Evolutionary conservation across 2,797 vertebrate species (phyloP).

Genomic region (Gadopsis marmoratus): DNA sequence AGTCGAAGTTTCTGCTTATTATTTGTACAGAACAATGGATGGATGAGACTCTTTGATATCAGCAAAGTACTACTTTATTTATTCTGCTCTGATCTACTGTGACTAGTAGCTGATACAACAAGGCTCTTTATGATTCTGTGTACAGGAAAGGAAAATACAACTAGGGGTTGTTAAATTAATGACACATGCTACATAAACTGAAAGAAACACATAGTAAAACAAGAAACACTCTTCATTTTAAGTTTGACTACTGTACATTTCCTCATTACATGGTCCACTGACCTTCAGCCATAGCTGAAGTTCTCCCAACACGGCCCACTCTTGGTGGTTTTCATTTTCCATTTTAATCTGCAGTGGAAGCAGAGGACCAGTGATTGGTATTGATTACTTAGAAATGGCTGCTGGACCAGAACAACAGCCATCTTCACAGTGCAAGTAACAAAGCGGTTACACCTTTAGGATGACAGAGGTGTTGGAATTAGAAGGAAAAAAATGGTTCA

Average conservation of each 20-base stretch:
- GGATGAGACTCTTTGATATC: not conserved
- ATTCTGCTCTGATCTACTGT: not conserved
- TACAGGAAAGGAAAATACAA: not conserved
- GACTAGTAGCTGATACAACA: not conserved
- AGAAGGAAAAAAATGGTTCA: not conserved
- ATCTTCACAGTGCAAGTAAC: slow-evolving; percentile 7
- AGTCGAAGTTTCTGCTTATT: not conserved
- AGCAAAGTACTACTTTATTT: not conserved
- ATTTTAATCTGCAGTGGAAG: slow-evolving; percentile 17
- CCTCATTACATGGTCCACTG: slow-evolving; percentile 24
- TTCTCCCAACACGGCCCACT: not conserved
- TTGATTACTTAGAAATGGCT: slow-evolving; percentile 18
- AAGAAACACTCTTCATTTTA: not conserved
- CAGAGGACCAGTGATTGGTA: slow-evolving; percentile 27
- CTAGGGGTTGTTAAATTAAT: not conserved
- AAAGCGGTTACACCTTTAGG: not conserved
- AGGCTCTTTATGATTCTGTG: not conserved
- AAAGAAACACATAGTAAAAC: not conserved
- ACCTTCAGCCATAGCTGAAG: not conserved
- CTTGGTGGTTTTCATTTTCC: slow-evolving; percentile 13
- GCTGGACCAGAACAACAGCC: slow-evolving; percentile 20
- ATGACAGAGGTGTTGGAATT: not conserved
- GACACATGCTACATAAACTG: not conserved
- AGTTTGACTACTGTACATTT: slow-evolving; percentile 10
- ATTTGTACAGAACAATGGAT: not conserved